Evolutionary conservation across 2,888 invertebrate species (phyloP).

Genomic region (Geophilus truncorum): DNA sequence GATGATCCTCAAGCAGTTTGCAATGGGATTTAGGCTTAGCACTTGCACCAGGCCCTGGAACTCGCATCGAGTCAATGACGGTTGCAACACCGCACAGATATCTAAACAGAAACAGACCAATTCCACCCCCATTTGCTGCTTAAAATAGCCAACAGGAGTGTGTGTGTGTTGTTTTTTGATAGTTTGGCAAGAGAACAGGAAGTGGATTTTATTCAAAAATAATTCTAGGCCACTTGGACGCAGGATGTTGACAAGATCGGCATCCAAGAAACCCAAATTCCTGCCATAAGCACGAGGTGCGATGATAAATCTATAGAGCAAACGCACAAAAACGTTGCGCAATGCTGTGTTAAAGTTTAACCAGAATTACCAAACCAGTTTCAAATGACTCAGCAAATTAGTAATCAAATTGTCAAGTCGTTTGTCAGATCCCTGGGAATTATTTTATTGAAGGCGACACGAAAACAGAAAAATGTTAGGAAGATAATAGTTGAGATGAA

Average conservation of each 20-base stretch:
- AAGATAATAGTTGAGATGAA: neutral
- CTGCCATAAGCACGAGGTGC: neutral
- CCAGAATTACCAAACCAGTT: neutral
- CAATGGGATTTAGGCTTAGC: neutral
- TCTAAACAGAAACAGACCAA: slow-evolving; percentile 24
- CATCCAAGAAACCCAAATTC: slow-evolving; percentile 1
- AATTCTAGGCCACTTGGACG: neutral
- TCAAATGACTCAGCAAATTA: neutral
- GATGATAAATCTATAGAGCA: slow-evolving; percentile 15
- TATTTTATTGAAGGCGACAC: too few relatives aligned
- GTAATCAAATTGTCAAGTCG: neutral
- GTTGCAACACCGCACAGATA: neutral
- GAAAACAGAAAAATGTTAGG: too few relatives aligned
- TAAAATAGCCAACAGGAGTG: slow-evolving; percentile 10
- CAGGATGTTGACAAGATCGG: neutral
- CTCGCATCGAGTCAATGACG: neutral
- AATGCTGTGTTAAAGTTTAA: neutral
- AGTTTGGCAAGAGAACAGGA: slow-evolving; percentile 17
- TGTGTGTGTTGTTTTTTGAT: neutral
- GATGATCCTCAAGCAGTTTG: neutral
- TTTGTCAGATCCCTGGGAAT: too few relatives aligned
- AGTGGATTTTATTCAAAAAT: slow-evolving; percentile 13
- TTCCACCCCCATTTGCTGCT: neutral
- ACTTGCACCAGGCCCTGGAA: neutral
- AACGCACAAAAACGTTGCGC: neutral